Evolutionary conservation across 2,888 invertebrate species (phyloP).

Genomic region (Orthosia incerta): DNA sequence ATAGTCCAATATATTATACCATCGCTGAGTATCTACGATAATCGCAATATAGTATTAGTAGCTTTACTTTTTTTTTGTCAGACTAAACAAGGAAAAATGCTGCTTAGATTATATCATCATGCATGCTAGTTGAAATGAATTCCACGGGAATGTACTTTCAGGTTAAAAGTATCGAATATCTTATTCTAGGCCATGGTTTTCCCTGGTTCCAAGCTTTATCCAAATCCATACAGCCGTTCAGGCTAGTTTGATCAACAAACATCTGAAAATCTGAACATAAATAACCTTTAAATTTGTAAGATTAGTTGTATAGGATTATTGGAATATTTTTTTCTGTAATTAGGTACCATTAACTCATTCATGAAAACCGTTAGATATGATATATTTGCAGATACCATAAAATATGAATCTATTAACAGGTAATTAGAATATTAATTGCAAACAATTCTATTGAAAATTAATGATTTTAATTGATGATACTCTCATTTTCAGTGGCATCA

Average conservation of each 20-base stretch:
- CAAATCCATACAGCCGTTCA: neutral
- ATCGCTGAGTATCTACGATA: conserved; percentile 2
- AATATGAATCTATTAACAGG: neutral
- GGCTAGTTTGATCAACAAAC: neutral
- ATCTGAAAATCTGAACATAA: too few relatives aligned
- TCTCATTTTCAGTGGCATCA: neutral
- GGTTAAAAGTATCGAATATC: neutral
- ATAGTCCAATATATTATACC: too few relatives aligned
- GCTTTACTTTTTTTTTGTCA: neutral
- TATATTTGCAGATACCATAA: neutral
- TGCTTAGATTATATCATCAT: neutral
- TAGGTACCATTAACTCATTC: too few relatives aligned
- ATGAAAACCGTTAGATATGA: neutral
- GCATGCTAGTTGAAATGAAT: neutral
- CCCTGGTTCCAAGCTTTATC: neutral
- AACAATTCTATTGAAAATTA: neutral
- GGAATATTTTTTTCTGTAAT: neutral
- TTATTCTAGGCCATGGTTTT: neutral
- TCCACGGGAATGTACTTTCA: neutral
- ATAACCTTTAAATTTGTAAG: too few relatives aligned
- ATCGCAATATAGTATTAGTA: neutral
- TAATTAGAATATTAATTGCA: conserved; percentile 5
- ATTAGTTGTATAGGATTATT: too few relatives aligned
- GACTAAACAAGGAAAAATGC: too few relatives aligned
- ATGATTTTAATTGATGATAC: neutral